These are phyloP conservation scores for Paramuricea clavata DNA, from an alignment of 92 coral and sea anemone genomes.

Conservation along the genomic window DNA sequence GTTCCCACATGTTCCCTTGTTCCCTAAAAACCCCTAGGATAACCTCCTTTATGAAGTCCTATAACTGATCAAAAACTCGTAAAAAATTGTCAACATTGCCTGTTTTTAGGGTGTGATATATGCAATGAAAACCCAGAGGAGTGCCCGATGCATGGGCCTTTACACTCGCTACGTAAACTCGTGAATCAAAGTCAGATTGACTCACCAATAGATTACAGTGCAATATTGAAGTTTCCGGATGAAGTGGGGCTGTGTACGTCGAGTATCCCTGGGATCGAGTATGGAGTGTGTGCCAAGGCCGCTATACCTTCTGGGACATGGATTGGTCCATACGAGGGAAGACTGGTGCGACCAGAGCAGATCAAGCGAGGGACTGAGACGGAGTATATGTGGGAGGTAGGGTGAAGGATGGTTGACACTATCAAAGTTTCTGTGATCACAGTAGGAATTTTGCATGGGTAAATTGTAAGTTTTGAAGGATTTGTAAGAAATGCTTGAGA, in stretches of 20 bases:
- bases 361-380: conserved; percentile 86
- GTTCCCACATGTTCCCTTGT: too few species aligned
- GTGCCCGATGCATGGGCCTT: conserved; percentile 98
- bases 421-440: too few species aligned
- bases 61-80: too few species aligned
- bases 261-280: conserved; percentile 92
- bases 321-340: conserved; percentile 99
- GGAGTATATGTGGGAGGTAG: conserved; percentile 99
- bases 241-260: conserved; percentile 98
- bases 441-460: too few species aligned
- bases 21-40: too few species aligned
- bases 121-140: conserved; percentile 98
- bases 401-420: conserved; percentile 15
- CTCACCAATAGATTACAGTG: conserved; percentile 92
- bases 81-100: background rate
- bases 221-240: conserved; percentile 95
- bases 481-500: too few species aligned
- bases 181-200: conserved; percentile 92
- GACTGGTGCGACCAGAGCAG: conserved; percentile 97
- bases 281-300: conserved; percentile 97
- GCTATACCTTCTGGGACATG: conserved; percentile 98
- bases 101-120: conserved; percentile 84
- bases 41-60: too few species aligned
- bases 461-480: too few species aligned
- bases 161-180: conserved; percentile 93